Evolutionary conservation across 2,888 invertebrate species (phyloP), one percentile per base, ranked within the genome.

Genomic region (Dryadula phaetusa): DNA sequence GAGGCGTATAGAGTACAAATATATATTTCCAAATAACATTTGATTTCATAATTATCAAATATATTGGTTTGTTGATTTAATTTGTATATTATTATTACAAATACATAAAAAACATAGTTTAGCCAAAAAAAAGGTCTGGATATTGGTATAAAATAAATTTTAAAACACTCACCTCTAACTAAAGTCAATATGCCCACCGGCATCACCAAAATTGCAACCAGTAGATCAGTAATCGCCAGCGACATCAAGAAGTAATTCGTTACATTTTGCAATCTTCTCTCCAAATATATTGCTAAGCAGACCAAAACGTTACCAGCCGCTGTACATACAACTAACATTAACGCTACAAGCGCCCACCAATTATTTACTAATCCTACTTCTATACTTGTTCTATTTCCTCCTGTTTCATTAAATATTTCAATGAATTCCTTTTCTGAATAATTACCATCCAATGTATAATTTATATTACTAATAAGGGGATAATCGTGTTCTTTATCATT

Each of bases 161-260:
- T 40, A 1, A 5, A 22, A 8, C 47, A 78, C 95, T 95, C 87
- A 97, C 97, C 97, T 93, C 95, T 93, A 16, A 97, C 95, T 67
- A 97, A 90, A 6, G 97, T 96, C 72, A 97, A 87, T 77, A 97
- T 97, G 61, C 98, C 98, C 72, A 99, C 93, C 0, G 99, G 99
- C 99, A 99, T 99, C 73, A 99, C 99, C 75, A 99, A 93, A 25
- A 98, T 94, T 49, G 98, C 98, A 1, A 99, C 98, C 93, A 99
- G 95, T 58, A 99, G 94, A 89, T 99, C 99, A 14, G 99, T 99
- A 74, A 99, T 96, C 63, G 99, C 98, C 82, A 99, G 88, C 5
- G 98, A 99, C 95, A 99, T 97, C 80, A 99, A 94, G 84, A 99
- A 99, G 87, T 98, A 99, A 90, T 99, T 99, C 79, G 99, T 99